Conservation (phyloP, 2,888 invertebrate species). For the Melinopterus prodromus region DNA sequence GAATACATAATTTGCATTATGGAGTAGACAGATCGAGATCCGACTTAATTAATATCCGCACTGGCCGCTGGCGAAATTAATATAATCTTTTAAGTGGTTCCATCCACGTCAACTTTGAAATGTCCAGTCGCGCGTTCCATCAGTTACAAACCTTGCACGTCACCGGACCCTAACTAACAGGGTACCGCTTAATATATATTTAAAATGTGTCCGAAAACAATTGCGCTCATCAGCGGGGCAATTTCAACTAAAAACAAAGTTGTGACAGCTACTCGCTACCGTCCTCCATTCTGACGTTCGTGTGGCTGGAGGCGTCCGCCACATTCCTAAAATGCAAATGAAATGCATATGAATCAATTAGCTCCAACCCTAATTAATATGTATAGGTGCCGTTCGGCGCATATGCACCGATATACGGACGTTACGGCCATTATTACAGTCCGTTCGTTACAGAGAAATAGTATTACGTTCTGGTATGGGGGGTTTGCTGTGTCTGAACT, state of each 20-base stretch:
- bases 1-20: background rate
- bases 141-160: background rate
- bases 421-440: background rate
- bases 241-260: background rate
- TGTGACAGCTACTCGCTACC: background rate
- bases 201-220: background rate
- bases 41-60: background rate
- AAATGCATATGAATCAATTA: conserved; percentile 37
- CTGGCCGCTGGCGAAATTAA: background rate
- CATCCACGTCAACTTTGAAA: background rate
- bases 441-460: background rate
- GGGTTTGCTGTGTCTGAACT: too few relatives aligned
- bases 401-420: background rate
- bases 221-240: background rate
- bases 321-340: conserved; percentile 30
- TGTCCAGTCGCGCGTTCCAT: background rate
- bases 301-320: background rate
- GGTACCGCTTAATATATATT: background rate
- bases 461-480: too few relatives aligned
- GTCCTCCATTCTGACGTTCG: background rate
- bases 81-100: background rate
- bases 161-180: background rate
- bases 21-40: background rate
- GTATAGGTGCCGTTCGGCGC: conserved; percentile 22
- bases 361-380: conserved; percentile 31